Conservation (phyloP, 2,113 vertebrate species). For the Solea solea region DNA sequence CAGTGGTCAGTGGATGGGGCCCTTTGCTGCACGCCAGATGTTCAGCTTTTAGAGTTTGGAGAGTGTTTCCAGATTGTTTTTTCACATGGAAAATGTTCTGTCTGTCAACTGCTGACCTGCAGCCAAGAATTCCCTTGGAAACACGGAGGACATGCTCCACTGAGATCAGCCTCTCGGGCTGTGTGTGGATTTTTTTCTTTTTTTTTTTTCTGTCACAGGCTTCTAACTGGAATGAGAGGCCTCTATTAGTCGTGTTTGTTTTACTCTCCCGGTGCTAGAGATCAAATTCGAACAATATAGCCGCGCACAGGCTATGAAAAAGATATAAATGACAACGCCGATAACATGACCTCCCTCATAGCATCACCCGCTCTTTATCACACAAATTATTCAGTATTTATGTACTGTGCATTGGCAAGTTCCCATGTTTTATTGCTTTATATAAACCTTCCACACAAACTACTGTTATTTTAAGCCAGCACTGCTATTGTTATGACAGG, state of each 20-base stretch:
- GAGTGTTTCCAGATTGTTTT: conserved; percentile 58
- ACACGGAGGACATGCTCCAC: conserved; percentile 21
- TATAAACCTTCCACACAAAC: conserved; percentile 68
- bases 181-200: conserved; percentile 19
- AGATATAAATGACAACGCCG: conserved; percentile 37
- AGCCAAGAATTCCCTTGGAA: conserved; percentile 57
- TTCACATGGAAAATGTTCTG: conserved; percentile 68
- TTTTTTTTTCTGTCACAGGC: neutral
- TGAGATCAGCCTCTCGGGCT: conserved; percentile 13
- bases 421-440: conserved; percentile 65
- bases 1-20: conserved; percentile 22
- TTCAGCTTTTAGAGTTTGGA: conserved; percentile 34
- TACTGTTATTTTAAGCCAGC: conserved; percentile 69
- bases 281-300: conserved; percentile 22
- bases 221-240: conserved; percentile 3
- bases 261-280: neutral
- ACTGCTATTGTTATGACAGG: conserved; percentile 70
- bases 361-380: conserved; percentile 42
- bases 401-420: conserved; percentile 54
- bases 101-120: conserved; percentile 49
- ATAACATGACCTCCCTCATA: conserved; percentile 43
- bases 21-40: conserved; percentile 53
- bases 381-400: conserved; percentile 66
- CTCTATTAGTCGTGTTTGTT: conserved; percentile 19
- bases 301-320: conserved; percentile 20